Base-by-base conservation (phyloP, 2,888 invertebrate species). In the Folsomia candida region DNA sequence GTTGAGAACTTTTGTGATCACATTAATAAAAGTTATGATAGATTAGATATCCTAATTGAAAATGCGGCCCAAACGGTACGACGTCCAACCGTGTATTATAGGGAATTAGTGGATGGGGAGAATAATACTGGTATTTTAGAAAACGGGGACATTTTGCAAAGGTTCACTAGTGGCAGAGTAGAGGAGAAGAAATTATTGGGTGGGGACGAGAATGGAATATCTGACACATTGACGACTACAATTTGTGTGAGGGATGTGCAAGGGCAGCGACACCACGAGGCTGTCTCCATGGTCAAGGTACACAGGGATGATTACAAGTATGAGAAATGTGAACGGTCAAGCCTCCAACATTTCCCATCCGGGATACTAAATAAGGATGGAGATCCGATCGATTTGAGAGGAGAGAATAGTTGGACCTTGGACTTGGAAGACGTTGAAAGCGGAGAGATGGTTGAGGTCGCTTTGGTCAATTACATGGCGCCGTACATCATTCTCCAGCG, bases 11-110 rank as follows among this genome's bases (percentile, higher is more conserved):
- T 74, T 62, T 69, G 71, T 37, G 37, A 25, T 6, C 60, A 70
- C 37, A 29, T 74, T 22, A 9, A 22, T 6, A 28, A 51, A 3
- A 67, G 14, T 1, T 68, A 61, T 22, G 51, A 59, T 1, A 59
- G 51, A 26, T 51, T 74, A 29, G 74, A 73, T 58, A 72, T 74
- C 64, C 24, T 73, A 24, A 70, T 74, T 29, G 67, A 74, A 47
- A 74, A 74, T 68, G 74, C 72, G 1, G 69, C 70, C 26, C 74
- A 74, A 47, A 74, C 74, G 14, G 58, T 74, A 3, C 63, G 71
- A 14, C 72, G 70, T 25, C 71, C 71, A 24, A 51, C 51, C 11
- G 63, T 57, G 22, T 74, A 64, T 28, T 74, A 74, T 24, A 51
- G 20, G 3, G 51, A 70, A 54, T 29, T 70, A n/a, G 2, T 62